phyloP scores from a whole-genome alignment of 2,797 vertebrate genomes.

The Alauda arvensis region DNA sequence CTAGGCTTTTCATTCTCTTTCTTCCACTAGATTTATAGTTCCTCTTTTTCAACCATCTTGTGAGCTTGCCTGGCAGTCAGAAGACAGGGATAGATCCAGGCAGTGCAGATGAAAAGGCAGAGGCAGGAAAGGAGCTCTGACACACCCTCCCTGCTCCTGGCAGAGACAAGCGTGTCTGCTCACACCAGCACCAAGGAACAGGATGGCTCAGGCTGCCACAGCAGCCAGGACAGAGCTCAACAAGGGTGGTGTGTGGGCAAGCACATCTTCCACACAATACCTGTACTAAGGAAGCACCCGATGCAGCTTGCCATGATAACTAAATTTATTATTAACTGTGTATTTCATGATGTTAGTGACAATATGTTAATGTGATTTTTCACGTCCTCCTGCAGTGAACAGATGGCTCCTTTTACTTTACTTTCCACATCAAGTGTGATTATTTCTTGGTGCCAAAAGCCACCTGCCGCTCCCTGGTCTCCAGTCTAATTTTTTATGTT shows the following conservation, averaged over 20 bases:
- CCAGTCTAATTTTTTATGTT: conserved; percentile 99
- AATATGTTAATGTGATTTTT: conserved; percentile 98
- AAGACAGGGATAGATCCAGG: not conserved
- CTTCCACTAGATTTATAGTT: not conserved
- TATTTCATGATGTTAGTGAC: conserved; percentile 98
- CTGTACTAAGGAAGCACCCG: conserved; percentile 84
- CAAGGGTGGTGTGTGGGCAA: not conserved
- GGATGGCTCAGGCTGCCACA: conserved; percentile 5
- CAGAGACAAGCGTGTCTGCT: not conserved
- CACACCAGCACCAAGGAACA: not conserved
- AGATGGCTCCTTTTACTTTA: conserved; percentile 99
- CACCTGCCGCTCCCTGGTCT: conserved; percentile 97
- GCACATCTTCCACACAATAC: conserved; percentile 62
- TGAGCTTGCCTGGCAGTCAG: not conserved
- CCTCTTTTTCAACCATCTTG: not conserved
- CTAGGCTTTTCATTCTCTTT: not conserved
- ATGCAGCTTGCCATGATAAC: conserved; percentile 87
- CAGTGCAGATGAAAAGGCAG: conserved; percentile 7
- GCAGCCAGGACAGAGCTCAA: not conserved
- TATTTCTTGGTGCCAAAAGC: conserved; percentile 99
- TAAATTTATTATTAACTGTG: conserved; percentile 97
- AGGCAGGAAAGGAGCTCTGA: not conserved
- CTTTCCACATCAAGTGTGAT: conserved; percentile 99
- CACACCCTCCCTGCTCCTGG: not conserved
- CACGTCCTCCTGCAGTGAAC: conserved; percentile 91